Evolutionary conservation across 2,888 invertebrate genomes (phyloP).

Genomic region (Luperina testacea): DNA sequence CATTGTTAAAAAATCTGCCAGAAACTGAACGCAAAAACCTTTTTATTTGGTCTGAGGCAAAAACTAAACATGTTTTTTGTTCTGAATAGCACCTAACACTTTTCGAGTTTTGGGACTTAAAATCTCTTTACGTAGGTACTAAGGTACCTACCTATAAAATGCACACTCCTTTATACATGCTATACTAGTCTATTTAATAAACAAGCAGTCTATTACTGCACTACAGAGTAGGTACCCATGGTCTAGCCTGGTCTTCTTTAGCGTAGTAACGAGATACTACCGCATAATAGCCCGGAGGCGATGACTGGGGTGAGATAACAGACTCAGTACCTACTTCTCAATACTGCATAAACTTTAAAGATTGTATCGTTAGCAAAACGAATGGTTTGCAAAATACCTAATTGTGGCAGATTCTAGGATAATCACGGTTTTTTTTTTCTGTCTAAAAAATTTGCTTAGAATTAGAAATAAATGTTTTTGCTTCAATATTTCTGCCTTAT

Average conservation of each 20-base stretch:
- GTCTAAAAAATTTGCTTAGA: too few relatives aligned
- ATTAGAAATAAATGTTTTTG: too few relatives aligned
- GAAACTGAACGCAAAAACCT: not conserved
- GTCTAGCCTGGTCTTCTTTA: conserved; percentile 13
- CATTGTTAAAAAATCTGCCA: not conserved
- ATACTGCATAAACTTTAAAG: conserved; percentile 3
- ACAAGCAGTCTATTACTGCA: conserved; percentile 18
- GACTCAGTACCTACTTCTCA: not conserved
- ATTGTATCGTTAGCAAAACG: conserved; percentile 15
- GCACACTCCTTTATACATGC: too few relatives aligned
- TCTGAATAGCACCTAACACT: not conserved
- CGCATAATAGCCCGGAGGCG: conserved; percentile 20
- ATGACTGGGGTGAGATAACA: conserved; percentile 29
- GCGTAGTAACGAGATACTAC: conserved; percentile 33
- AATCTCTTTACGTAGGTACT: not conserved
- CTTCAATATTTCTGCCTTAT: too few relatives aligned
- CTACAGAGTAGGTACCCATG: not conserved
- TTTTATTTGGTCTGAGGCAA: too few relatives aligned
- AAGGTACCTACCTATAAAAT: not conserved
- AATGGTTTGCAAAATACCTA: not conserved
- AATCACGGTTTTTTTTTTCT: not conserved
- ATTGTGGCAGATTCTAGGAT: not conserved
- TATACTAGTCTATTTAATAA: not conserved
- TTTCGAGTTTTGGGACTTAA: not conserved
- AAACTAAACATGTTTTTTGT: not conserved